A percentile compares a stretch with the other conserved stretches of the same genome.
Conservation (phyloP, 64 coral and sea anemone species). For the Pocillopora damicornis region DNA sequence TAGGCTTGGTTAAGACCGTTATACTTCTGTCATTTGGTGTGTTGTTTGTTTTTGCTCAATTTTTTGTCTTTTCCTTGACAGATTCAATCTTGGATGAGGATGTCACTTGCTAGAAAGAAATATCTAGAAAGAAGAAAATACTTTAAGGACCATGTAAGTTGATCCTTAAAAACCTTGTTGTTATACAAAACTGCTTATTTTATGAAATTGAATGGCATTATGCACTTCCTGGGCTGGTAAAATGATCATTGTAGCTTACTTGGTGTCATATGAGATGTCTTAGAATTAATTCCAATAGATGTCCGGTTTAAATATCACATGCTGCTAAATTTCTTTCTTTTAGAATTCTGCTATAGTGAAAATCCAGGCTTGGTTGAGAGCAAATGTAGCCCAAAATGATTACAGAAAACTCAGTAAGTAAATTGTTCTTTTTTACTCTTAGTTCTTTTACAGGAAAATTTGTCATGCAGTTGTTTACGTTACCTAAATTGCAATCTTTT, state of each 20-base stretch:
- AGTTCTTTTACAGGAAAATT: no score
- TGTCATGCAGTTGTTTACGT: no score
- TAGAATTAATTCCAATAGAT: background rate
- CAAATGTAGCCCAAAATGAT: conserved; percentile 89
- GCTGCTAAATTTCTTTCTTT: background rate
- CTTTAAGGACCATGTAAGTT: conserved; percentile 85
- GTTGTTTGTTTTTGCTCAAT: background rate
- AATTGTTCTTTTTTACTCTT: background rate
- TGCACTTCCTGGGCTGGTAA: background rate
- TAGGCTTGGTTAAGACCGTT: background rate
- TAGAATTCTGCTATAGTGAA: conserved; percentile 93
- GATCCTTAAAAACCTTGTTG: background rate
- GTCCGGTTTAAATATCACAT: background rate
- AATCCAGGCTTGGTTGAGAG: conserved; percentile 93
- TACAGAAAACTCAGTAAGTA: conserved; percentile 92
- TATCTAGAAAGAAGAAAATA: conserved; percentile 78
- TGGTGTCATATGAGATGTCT: background rate
- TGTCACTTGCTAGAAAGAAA: conserved; percentile 79
- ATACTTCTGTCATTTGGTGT: background rate
- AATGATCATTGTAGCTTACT: background rate
- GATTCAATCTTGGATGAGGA: conserved; percentile 82
- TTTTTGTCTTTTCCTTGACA: background rate
- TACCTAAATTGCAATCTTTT: no score
- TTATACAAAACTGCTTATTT: no score
- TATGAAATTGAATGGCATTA: no score